Percentiles rank a stretch among this genome's conserved stretches.
Conservation (phyloP, 2,113 vertebrate genomes). For the Antechinus flavipes region DNA sequence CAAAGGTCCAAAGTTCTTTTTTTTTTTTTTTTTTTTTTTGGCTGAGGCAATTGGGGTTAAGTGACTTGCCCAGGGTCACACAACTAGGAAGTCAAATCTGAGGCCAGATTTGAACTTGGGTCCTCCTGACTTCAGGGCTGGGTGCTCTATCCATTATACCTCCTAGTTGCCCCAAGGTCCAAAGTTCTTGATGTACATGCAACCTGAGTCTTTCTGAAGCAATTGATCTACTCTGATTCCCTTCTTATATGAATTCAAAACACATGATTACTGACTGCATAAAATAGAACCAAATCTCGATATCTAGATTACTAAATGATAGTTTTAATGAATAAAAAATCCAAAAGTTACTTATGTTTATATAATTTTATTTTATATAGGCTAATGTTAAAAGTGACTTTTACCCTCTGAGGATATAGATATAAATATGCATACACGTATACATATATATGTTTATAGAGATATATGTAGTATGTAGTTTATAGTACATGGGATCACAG, state of each 20-base stretch:
- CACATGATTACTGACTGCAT: not conserved
- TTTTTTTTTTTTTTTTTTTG: too few species aligned
- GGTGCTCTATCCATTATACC: too few species aligned
- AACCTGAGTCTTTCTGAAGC: not conserved
- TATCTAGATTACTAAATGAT: not conserved
- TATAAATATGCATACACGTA: too few species aligned
- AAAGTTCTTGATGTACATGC: not conserved
- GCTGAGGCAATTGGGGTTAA: too few species aligned
- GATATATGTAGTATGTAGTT: not conserved
- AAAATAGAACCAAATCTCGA: not conserved
- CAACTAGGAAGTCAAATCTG: too few species aligned
- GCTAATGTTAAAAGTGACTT: conserved; percentile 47
- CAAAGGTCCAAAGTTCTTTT: not conserved
- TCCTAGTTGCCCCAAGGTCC: not conserved
- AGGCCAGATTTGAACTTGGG: too few species aligned
- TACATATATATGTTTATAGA: too few species aligned
- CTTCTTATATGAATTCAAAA: not conserved
- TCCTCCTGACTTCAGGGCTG: too few species aligned
- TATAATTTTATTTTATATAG: conserved; percentile 51
- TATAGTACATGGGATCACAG: conserved; percentile 46
- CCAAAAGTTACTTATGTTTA: not conserved
- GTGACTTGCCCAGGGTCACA: too few species aligned
- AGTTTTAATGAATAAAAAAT: not conserved
- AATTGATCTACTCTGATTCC: not conserved
- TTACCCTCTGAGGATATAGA: not conserved